Conservation (phyloP, 1,140 invertebrate species). For the Lysiphlebus fabarum region DNA sequence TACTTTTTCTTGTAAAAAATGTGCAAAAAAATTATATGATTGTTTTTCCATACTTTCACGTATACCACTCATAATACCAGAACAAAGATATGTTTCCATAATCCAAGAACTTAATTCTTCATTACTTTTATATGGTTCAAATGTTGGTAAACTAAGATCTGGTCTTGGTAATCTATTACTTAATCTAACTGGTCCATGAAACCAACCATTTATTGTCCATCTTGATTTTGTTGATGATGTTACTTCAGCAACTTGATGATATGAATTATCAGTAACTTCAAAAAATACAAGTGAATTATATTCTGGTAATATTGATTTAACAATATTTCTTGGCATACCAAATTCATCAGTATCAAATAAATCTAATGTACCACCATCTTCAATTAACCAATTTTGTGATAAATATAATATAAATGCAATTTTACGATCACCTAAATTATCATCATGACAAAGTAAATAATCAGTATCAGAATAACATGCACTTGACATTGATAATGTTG, state of each 20-base stretch:
- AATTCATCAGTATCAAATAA: slow-evolving; percentile 60
- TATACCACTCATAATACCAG: slow-evolving; percentile 52
- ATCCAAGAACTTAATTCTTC: slow-evolving; percentile 52
- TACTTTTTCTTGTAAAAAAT: slow-evolving; percentile 55
- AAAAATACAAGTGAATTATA: slow-evolving; percentile 74
- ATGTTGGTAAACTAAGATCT: slow-evolving; percentile 19
- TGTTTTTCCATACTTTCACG: slow-evolving; percentile 59
- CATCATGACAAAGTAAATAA: slow-evolving; percentile 71
- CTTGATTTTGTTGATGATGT: slow-evolving; percentile 60
- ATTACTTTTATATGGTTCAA: slow-evolving; percentile 31
- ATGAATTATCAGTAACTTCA: slow-evolving; percentile 60
- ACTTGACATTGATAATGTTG: slow-evolving; percentile 66
- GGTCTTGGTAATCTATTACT: slow-evolving; percentile 22
- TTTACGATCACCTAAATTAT: slow-evolving; percentile 65
- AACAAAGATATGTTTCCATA: slow-evolving; percentile 53
- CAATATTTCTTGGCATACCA: slow-evolving; percentile 57
- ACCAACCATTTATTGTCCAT: slow-evolving; percentile 74
- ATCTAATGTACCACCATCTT: slow-evolving; percentile 67
- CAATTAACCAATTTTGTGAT: slow-evolving; percentile 57
- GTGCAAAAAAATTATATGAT: slow-evolving; percentile 59
- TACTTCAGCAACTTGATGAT: slow-evolving; percentile 67
- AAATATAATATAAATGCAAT: slow-evolving; percentile 73
- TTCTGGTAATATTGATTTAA: slow-evolving; percentile 59
- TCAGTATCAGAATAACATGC: slow-evolving; percentile 70
- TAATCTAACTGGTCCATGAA: slow-evolving; percentile 58